Evolutionary conservation across 2,888 invertebrate species (phyloP).

Genomic region (Ichneumoninae sp.): DNA sequence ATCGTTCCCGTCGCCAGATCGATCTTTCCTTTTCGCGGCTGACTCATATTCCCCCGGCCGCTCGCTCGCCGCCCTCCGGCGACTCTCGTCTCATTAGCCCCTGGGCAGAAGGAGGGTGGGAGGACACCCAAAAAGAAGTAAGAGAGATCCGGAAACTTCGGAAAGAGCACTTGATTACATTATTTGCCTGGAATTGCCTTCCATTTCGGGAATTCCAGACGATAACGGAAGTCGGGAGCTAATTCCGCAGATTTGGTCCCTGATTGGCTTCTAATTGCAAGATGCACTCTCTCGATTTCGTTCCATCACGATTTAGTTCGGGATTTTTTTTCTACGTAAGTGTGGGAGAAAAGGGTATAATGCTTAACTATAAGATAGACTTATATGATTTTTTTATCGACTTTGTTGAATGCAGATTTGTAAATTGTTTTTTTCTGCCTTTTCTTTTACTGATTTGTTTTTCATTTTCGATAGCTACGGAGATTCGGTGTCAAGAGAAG

Average conservation of each 20-base stretch:
- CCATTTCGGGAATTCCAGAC: conserved; percentile 17
- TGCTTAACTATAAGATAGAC: background rate
- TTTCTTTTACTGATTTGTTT: conserved; percentile 21
- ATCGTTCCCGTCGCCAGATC: conserved; percentile 81
- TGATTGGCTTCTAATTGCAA: background rate
- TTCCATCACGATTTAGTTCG: background rate
- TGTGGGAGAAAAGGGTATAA: background rate
- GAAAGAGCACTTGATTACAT: conserved; percentile 31
- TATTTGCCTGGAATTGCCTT: conserved; percentile 54
- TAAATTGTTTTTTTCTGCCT: conserved; percentile 14
- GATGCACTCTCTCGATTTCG: background rate
- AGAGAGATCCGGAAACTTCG: conserved; percentile 33
- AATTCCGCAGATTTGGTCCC: background rate
- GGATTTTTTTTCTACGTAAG: background rate
- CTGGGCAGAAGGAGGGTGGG: conserved; percentile 25
- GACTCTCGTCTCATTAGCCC: conserved; percentile 59
- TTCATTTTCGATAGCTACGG: conserved; percentile 88
- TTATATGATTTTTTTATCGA: background rate
- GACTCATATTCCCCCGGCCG: conserved; percentile 77
- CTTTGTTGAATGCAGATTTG: background rate
- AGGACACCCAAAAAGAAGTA: conserved; percentile 19
- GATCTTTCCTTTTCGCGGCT: conserved; percentile 80
- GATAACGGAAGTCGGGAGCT: conserved; percentile 26
- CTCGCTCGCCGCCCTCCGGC: conserved; percentile 50
- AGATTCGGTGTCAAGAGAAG: conserved; percentile 96